Evolutionary conservation across 2,888 invertebrate genomes (phyloP), one percentile per base, ranked within the genome.

Genomic region (Pseudoips prasinana): DNA sequence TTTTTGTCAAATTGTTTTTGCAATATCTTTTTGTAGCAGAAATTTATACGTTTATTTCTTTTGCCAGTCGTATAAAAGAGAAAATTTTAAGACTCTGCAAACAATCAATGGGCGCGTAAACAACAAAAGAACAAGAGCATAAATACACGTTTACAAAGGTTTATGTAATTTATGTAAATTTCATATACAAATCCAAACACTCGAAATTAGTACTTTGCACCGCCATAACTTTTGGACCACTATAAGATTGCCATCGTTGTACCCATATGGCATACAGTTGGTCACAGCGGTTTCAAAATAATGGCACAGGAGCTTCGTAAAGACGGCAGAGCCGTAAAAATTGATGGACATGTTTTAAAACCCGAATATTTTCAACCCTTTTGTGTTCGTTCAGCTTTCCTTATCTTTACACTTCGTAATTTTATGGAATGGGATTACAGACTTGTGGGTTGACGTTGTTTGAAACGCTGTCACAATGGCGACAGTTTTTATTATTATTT

Each of bases 201-300:
- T n/a, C n/a, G n/a, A 48, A 50, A 32, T 50, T 39, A 39, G 40
- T 22, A 57, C 41, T 46, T 45, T 43, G 9, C 24, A 10, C 25
- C 52, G 64, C 55, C 62, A 73, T 76, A 73, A 76, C 76, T 74
- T 67, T 57, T 43, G 54, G 49, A 53, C 53, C 57, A 58, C 62
- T 53, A 58, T 61, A 64, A 61, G 73, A 75, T 79, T 65, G 72
- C 70, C 46, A 81, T 78, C 76, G 64, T 78, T 74, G 64, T 49
- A 57, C 70, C 55, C 77, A 78, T 76, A 76, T 78, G 80, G 80
- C 40, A 40, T 55, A 64, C 73, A 72, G 73, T 74, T 75, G 73
- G 67, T 46, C 38, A 40, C 59, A 64, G 46, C 47, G 63, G 66
- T 64, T 68, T 64, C 73, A 61, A 73, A 69, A 58, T 69, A 64